A percentile compares a stretch with the other conserved stretches of the same genome.
These are phyloP conservation scores for Apodemus agrarius DNA, from an alignment of 2,797 vertebrate species.

Conservation along the genomic window DNA sequence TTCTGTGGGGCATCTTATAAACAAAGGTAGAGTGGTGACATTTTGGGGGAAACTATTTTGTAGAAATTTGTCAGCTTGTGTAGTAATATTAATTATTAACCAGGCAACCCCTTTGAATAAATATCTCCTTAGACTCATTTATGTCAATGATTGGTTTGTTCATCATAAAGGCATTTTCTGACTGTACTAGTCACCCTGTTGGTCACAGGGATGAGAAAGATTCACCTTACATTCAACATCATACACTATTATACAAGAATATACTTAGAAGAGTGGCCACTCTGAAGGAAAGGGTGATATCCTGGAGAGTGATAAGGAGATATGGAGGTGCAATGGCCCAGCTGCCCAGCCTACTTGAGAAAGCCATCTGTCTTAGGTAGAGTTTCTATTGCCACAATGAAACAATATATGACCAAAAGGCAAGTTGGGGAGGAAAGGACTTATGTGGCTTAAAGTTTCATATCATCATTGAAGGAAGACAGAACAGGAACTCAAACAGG, in stretches of 20 bases:
- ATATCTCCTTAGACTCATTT: not conserved
- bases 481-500: not conserved
- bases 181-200: not conserved
- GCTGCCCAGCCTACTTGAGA: not conserved
- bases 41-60: slow-evolving; percentile 44
- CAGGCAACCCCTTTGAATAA: not conserved
- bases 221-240: not conserved
- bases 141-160: not conserved
- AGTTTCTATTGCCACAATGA: not conserved
- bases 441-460: not conserved
- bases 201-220: not conserved
- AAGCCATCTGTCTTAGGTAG: not conserved
- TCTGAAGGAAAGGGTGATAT: not conserved
- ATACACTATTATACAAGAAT: not conserved
- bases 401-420: not conserved
- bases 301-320: not conserved
- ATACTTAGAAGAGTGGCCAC: not conserved
- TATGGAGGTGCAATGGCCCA: no score
- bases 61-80: not conserved
- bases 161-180: slow-evolving; percentile 10
- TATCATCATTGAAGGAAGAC: not conserved
- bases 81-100: slow-evolving; percentile 42
- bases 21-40: slow-evolving; percentile 38
- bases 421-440: not conserved
- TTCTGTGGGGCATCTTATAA: slow-evolving; percentile 54